phyloP scores from a whole-genome alignment of 2,113 vertebrate species.

The Gallinago jamesoni region DNA sequence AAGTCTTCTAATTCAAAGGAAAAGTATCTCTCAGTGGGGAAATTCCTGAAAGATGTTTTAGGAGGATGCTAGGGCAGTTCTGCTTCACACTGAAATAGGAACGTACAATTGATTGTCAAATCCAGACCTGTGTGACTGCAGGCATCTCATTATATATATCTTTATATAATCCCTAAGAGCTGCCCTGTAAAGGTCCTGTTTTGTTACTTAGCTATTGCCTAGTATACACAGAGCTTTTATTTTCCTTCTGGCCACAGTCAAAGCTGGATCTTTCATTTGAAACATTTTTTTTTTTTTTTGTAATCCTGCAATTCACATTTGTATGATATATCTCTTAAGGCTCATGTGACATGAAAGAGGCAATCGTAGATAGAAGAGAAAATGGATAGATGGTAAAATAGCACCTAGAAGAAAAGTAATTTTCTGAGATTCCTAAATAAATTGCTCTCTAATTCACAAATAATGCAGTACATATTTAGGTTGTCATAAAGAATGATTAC shows the following conservation, averaged over 20 bases:
- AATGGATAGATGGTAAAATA: not conserved
- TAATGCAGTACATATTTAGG: conserved; percentile 11
- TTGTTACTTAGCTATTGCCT: not conserved
- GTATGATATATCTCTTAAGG: not conserved
- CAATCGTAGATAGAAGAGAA: not conserved
- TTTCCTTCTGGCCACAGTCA: not conserved
- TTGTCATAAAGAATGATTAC: conserved; percentile 36
- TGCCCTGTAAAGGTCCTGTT: not conserved
- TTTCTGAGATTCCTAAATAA: conserved; percentile 44
- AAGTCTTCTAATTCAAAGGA: not conserved
- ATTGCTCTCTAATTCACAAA: conserved; percentile 49
- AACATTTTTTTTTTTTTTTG: not conserved
- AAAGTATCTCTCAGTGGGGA: not conserved
- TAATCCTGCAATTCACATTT: not conserved
- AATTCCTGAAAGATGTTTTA: not conserved
- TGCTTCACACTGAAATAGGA: not conserved
- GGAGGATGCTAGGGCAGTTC: not conserved
- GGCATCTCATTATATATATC: not conserved
- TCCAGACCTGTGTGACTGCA: not conserved
- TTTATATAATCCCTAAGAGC: not conserved
- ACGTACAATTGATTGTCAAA: not conserved
- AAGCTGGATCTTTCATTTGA: not conserved
- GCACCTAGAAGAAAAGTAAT: not conserved
- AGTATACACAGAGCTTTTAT: not conserved
- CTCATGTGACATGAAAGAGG: not conserved